Evolutionary conservation across 2,113 vertebrate genomes (phyloP).

Genomic region (Oriolus oriolus): DNA sequence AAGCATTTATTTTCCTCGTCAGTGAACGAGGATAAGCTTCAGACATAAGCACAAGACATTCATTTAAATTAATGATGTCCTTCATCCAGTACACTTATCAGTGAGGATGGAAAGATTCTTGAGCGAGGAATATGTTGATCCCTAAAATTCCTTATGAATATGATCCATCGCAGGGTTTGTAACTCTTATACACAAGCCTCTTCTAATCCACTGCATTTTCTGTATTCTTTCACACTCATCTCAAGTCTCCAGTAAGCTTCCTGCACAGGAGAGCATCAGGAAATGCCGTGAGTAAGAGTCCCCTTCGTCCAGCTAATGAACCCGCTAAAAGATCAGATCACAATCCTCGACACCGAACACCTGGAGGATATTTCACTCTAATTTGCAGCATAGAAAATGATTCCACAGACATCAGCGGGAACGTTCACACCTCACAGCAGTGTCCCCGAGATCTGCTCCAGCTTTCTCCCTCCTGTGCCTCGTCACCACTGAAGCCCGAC

Average conservation of each 20-base stretch:
- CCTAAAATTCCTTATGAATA: slow-evolving; percentile 45
- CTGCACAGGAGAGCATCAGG: background rate
- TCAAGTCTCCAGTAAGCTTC: background rate
- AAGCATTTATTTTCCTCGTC: slow-evolving; percentile 9
- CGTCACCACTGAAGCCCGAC: background rate
- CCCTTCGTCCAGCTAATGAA: background rate
- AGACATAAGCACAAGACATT: background rate
- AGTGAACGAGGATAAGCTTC: slow-evolving; percentile 33
- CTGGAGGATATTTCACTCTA: background rate
- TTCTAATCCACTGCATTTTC: slow-evolving; percentile 4
- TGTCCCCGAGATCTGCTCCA: background rate
- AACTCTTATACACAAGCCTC: slow-evolving; percentile 32
- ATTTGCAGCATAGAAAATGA: background rate
- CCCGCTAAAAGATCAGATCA: background rate
- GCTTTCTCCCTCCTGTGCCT: background rate
- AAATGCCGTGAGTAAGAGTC: background rate
- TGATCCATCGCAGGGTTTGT: slow-evolving; percentile 26
- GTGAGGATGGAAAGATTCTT: slow-evolving; percentile 3
- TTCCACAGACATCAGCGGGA: background rate
- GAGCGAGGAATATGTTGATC: background rate
- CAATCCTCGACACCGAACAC: background rate
- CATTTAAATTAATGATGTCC: slow-evolving; percentile 50
- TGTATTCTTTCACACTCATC: background rate
- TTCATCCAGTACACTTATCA: background rate
- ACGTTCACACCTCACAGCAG: background rate